A percentile compares a stretch with the other conserved stretches of the same genome.
Evolutionary conservation across 2,113 vertebrate species (phyloP).

Genomic region (Sinocyclocheilus grahami): DNA sequence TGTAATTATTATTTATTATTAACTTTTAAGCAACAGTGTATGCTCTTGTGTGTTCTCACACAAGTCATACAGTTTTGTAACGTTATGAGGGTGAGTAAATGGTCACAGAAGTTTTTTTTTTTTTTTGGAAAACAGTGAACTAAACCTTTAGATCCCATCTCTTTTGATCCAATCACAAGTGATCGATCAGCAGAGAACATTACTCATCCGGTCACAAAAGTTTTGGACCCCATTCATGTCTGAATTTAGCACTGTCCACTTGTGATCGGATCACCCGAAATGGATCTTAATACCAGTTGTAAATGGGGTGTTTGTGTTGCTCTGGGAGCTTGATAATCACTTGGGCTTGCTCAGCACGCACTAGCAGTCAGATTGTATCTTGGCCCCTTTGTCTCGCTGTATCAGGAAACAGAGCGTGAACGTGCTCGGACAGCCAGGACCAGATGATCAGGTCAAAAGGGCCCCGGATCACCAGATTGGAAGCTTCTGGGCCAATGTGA

Average conservation of each 20-base stretch:
- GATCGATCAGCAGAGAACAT: background rate
- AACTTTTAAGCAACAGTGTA: no score
- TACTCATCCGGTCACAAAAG: background rate
- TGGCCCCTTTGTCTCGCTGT: conserved; percentile 50
- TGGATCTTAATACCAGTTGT: background rate
- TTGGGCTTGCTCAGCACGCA: conserved; percentile 55
- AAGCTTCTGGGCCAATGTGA: conserved; percentile 53
- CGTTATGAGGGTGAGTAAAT: no score
- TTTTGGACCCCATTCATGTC: no score
- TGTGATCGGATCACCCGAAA: background rate
- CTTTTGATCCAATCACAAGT: background rate
- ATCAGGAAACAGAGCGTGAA: conserved; percentile 60
- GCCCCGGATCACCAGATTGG: conserved; percentile 57
- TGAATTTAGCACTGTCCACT: background rate
- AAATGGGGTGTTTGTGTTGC: background rate
- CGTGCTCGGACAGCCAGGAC: conserved; percentile 50
- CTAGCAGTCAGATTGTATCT: conserved; percentile 55
- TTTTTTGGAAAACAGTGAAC: background rate
- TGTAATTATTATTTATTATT: no score
- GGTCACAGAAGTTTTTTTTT: no score
- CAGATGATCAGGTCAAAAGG: conserved; percentile 59
- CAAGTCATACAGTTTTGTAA: no score
- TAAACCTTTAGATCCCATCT: background rate
- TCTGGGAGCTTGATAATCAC: conserved; percentile 36
- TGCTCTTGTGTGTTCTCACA: no score